Evolutionary conservation across 1,140 invertebrate species (phyloP).

Genomic region (Caerostris darwini): DNA sequence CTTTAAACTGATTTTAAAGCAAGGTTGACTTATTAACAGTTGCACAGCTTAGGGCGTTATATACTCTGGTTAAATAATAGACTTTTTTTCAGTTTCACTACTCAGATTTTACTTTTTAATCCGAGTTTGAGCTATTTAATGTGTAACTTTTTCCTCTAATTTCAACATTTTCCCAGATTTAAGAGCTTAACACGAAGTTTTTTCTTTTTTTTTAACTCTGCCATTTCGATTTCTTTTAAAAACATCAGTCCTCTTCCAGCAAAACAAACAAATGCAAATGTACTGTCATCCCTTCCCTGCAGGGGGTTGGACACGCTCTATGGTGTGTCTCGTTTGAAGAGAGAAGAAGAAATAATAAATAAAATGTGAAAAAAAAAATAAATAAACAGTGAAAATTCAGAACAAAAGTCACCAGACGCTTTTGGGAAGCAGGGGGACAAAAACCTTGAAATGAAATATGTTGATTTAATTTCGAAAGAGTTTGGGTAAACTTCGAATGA

Average conservation of each 20-base stretch:
- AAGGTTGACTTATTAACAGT: not conserved
- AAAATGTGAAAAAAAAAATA: not conserved
- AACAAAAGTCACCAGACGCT: not conserved
- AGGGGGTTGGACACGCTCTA: not conserved
- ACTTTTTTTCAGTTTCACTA: not conserved
- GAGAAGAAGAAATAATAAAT: not conserved
- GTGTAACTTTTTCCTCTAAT: slow-evolving; percentile 17
- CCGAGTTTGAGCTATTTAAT: not conserved
- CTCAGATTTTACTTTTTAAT: not conserved
- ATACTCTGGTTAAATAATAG: not conserved
- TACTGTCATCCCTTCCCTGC: not conserved
- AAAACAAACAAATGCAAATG: slow-evolving; percentile 33
- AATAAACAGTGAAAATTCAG: not conserved
- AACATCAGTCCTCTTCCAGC: not conserved
- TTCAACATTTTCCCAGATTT: not conserved
- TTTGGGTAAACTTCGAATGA: not conserved
- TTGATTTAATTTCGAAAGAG: slow-evolving; percentile 29
- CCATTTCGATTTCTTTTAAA: slow-evolving; percentile 40
- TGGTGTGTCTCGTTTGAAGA: not conserved
- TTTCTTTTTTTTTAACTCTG: not conserved
- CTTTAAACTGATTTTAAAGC: slow-evolving; percentile 18
- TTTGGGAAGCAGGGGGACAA: not conserved
- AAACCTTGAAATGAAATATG: slow-evolving; percentile 17
- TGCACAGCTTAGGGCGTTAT: not conserved
- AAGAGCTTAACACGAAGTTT: not conserved